Base-by-base conservation (phyloP, 1,140 invertebrate species). In the Papilio glaucus region DNA sequence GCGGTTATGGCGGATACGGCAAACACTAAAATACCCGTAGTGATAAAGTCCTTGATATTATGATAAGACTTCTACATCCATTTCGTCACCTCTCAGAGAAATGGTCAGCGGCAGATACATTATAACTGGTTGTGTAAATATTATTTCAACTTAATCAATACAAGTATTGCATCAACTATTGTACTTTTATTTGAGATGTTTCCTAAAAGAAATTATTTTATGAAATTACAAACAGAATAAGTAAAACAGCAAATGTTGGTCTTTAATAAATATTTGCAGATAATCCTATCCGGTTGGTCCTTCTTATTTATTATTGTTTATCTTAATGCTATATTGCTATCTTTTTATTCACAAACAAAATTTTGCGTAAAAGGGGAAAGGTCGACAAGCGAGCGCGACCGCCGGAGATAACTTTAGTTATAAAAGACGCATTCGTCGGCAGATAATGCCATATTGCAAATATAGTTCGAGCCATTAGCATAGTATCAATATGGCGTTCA, bases 61-160 rank as follows among this genome's bases (percentile, higher is more conserved):
- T 78, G 82, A 77, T 75, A 78, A 71, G 71, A 88, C 79, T 81
- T 87, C 83, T 86, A 85, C 77, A 85, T 81, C 85, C 87, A 82
- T 88, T 87, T 88, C 83, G 65, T 62, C 71, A 75, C 61, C 57
- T 77, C 77, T 39, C 72, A 80, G 77, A 72, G 87, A 89, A 87
- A 86, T 88, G 86, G 87, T 83, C 82, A 82, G 84, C 85, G 83
- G 86, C 86, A 86, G 81, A 83, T 84, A 77, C 77, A 77, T 78
- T 76, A 80, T 65, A 72, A 76, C 73, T 80, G 77, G 78, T 80
- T 72, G 78, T 88, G 85, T 90, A 87, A 86, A 88, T 86, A 85
- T 81, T 75, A 60, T 70, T 75, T 74, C 12, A 74, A 74, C 61
- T 29, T 63, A 71, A 57, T 71, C 49, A 78, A 72, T 57, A 67